Evolutionary conservation across 2,113 vertebrate species (phyloP).

Genomic region (Notarius lentiginosus): DNA sequence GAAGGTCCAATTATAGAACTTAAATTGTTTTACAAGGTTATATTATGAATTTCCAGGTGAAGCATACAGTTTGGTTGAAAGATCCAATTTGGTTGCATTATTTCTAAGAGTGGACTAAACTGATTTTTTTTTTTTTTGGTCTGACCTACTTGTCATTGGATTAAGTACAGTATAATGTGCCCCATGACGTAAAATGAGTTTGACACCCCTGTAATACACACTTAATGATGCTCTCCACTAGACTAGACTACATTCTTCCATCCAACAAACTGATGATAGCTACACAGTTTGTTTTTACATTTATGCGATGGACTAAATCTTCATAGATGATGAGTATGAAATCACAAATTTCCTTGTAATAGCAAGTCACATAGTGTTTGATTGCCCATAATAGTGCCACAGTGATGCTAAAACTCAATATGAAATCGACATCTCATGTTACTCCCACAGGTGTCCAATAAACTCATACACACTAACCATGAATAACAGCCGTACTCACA

Average conservation of each 20-base stretch:
- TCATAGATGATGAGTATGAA: neutral
- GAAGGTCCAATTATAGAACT: neutral
- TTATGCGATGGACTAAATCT: neutral
- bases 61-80: neutral
- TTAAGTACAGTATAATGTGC: too few species aligned
- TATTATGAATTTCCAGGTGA: neutral
- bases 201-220: neutral
- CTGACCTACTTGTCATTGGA: neutral
- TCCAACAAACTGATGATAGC: neutral
- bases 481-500: conserved; percentile 3
- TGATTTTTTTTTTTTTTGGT: neutral
- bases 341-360: neutral
- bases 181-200: neutral
- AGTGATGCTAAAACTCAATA: neutral
- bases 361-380: neutral
- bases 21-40: neutral
- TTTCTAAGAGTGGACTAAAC: neutral
- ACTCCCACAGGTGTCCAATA: neutral
- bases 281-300: neutral
- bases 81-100: neutral
- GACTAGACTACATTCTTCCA: neutral
- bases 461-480: neutral
- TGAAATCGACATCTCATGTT: neutral
- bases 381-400: neutral
- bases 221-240: neutral